These are phyloP conservation scores for Poecile montanus DNA, from an alignment of 2,797 vertebrate genomes.

Conservation along the genomic window DNA sequence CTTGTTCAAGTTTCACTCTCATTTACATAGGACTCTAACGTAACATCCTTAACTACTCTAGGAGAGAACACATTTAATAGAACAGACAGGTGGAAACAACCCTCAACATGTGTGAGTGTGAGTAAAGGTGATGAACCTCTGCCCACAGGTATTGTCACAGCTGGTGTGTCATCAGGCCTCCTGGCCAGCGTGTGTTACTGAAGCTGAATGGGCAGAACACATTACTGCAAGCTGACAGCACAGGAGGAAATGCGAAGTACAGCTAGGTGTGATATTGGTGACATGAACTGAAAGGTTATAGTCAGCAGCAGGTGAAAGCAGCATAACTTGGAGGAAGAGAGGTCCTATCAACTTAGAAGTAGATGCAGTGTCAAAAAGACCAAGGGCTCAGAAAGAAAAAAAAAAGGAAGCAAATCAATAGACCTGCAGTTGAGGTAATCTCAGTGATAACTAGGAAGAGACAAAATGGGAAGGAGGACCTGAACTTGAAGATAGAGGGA, in stretches of 20 bases:
- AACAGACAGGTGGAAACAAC: not conserved
- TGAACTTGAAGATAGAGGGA: not conserved
- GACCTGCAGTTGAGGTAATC: not conserved
- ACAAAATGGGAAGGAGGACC: not conserved
- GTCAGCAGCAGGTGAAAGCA: not conserved
- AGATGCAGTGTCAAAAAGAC: not conserved
- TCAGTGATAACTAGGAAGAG: not conserved
- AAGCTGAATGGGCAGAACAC: not conserved
- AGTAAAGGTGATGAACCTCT: not conserved
- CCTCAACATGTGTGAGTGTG: not conserved
- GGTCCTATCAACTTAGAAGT: not conserved
- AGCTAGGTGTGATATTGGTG: not conserved
- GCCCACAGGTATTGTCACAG: not conserved
- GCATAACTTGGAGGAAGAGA: not conserved
- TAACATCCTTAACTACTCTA: not conserved
- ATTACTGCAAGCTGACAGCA: not conserved
- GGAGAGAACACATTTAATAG: not conserved
- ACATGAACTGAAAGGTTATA: not conserved
- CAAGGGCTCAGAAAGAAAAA: not conserved
- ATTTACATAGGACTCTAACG: constrained; percentile 14
- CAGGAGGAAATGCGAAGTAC: not conserved
- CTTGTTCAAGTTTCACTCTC: constrained; percentile 45
- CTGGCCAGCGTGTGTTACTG: not conserved
- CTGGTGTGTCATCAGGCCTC: not conserved
- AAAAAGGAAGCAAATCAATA: accelerated